These are phyloP conservation scores for Stichopus horrens DNA, from an alignment of 53 echinoderm and acorn worm genomes.

Conservation along the genomic window DNA sequence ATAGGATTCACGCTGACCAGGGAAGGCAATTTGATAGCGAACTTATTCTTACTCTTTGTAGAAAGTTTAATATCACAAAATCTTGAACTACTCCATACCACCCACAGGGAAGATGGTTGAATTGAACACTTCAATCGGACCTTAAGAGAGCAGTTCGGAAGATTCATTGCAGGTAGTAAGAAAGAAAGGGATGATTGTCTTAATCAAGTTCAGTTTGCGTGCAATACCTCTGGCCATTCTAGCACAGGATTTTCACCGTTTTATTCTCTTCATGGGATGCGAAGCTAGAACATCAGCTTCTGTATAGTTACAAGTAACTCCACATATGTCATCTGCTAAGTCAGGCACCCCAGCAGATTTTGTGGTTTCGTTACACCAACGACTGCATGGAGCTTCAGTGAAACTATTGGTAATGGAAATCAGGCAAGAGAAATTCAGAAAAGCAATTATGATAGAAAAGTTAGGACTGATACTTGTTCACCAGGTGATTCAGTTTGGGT, in stretches of 20 bases:
- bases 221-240: slow-evolving; percentile 13
- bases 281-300: slow-evolving; percentile 8
- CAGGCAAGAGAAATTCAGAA: slow-evolving; percentile 11
- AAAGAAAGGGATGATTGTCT: not conserved
- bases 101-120: slow-evolving; percentile 42
- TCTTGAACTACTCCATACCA: slow-evolving; percentile 54
- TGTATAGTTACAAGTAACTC: not conserved
- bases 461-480: not conserved
- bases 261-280: slow-evolving; percentile 19
- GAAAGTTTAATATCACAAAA: slow-evolving; percentile 5
- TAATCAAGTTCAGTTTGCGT: slow-evolving; percentile 34
- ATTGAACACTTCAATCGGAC: slow-evolving; percentile 54
- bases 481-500: not conserved
- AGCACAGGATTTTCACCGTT: slow-evolving; percentile 34
- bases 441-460: not conserved
- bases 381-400: not conserved
- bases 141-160: slow-evolving; percentile 49
- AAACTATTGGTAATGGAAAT: too few relatives aligned
- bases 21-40: slow-evolving; percentile 51
- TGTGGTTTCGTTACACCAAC: not conserved
- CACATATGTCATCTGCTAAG: too few relatives aligned
- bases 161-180: not conserved
- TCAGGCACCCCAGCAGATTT: slow-evolving; percentile 8
- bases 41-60: slow-evolving; percentile 4
- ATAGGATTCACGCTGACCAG: slow-evolving; percentile 50